Evolutionary conservation across 2,797 vertebrate species (phyloP).

Genomic region (Rhinatrema bivittatum): DNA sequence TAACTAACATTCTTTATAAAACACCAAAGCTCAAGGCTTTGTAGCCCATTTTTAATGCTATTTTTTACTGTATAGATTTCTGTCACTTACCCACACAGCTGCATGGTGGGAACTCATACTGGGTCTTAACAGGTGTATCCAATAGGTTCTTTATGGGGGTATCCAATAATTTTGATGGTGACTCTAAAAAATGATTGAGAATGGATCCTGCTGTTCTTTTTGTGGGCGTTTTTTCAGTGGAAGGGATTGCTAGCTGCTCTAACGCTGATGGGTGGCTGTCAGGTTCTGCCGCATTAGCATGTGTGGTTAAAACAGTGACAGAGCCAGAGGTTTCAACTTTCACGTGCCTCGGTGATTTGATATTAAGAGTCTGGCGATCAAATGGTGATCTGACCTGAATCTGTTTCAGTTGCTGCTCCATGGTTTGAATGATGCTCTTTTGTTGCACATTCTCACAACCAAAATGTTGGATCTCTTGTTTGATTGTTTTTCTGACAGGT

Average conservation of each 20-base stretch:
- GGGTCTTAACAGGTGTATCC: slow-evolving; percentile 91
- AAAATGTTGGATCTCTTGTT: slow-evolving; percentile 53
- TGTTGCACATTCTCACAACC: slow-evolving; percentile 47
- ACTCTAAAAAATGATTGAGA: slow-evolving; percentile 84
- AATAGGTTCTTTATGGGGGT: slow-evolving; percentile 89
- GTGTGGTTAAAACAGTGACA: slow-evolving; percentile 76
- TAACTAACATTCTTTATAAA: no score
- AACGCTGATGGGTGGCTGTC: slow-evolving; percentile 32
- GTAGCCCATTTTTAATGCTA: no score
- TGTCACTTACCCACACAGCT: slow-evolving; percentile 89
- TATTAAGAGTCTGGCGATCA: slow-evolving; percentile 75
- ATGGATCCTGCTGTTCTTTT: slow-evolving; percentile 80
- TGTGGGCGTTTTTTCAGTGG: slow-evolving; percentile 73
- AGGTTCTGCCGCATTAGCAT: slow-evolving; percentile 56
- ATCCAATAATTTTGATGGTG: slow-evolving; percentile 86
- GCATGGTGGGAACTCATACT: slow-evolving; percentile 94
- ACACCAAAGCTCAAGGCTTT: no score
- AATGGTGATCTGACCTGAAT: slow-evolving; percentile 83
- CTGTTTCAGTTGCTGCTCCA: slow-evolving; percentile 89
- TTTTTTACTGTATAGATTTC: not conserved
- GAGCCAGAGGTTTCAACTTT: slow-evolving; percentile 85
- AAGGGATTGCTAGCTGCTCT: slow-evolving; percentile 52
- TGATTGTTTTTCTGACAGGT: slow-evolving; percentile 52
- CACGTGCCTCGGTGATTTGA: slow-evolving; percentile 77
- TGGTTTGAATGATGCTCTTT: slow-evolving; percentile 85